Evolutionary conservation across 2,113 vertebrate genomes (phyloP), one percentile per base, ranked within the genome.

Genomic region (Callochromis pleurospilus): DNA sequence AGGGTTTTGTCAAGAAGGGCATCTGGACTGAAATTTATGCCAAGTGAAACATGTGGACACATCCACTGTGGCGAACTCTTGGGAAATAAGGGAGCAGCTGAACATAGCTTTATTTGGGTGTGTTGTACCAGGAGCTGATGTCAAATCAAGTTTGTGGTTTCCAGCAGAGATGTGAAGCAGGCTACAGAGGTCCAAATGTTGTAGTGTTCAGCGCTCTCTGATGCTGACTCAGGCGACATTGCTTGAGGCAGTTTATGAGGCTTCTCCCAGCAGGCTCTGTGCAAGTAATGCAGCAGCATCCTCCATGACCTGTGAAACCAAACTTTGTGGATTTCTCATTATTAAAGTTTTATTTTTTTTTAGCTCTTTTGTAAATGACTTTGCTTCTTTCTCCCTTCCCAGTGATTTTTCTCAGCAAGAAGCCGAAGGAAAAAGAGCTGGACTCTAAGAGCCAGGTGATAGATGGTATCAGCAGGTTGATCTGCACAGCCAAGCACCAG

Each of bases 331-430:
- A 42, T 68, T 21, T 68, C 60, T 38, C 60, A 68, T 68, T 68
- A 68, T 8, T 21, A 21, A 68, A 38, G 60, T 68, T 0, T 68
- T 21, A 2, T 2, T 2, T 68, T 62, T 3, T 55, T 65, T 7
- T 11, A 19, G 29, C 3, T 62, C 6, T 58, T 60, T 77, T 84
- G 79, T 24, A 49, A 26, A 58, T 60, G 4, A 40, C 58, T 70
- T 7, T 11, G 11, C 36, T 82, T 11, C 4, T 38, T 33, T 45
- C 79, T 83, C 65, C 42, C 29, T 55, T 21, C 9, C 1, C 92
- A 98, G 97, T 98, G 89, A 98, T 98, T 95, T 98, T 98, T 87
- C 96, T 98, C 88, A 98, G 97, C 91, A 98, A 98, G 95, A 98
- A 97, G 91, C 97, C 97, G 36, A 98, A 98, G 94, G 97, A 98